These are phyloP conservation scores for Bombus superbus DNA, from an alignment of 1,140 invertebrate genomes.

Conservation along the genomic window DNA sequence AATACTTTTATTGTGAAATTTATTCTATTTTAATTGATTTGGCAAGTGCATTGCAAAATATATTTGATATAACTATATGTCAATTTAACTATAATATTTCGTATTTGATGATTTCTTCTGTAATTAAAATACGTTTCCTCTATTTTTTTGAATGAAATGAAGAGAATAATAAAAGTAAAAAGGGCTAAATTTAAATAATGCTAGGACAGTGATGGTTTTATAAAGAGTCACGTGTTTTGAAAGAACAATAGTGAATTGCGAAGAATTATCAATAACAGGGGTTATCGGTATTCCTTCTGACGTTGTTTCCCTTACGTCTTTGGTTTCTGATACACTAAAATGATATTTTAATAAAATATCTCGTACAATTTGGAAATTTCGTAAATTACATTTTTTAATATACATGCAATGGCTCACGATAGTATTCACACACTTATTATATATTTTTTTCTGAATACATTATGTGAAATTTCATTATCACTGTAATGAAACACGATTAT, in stretches of 20 bases:
- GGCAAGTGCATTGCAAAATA: not conserved
- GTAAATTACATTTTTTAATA: not conserved
- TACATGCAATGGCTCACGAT: too few species aligned
- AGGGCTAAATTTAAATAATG: not conserved
- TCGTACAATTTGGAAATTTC: not conserved
- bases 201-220: not conserved
- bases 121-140: not conserved
- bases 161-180: not conserved
- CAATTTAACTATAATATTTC: not conserved
- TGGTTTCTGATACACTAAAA: not conserved
- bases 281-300: conserved; percentile 58
- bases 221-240: conserved; percentile 15
- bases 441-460: not conserved
- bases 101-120: not conserved
- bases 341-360: not conserved
- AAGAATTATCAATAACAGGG: conserved; percentile 59
- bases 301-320: conserved; percentile 19
- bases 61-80: not conserved
- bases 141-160: not conserved
- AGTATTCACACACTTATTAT: too few species aligned
- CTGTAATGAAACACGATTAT: too few species aligned
- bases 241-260: conserved; percentile 50
- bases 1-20: not conserved
- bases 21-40: not conserved
- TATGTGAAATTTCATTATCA: too few species aligned